Base-by-base conservation (phyloP, 1,140 invertebrate genomes). In the Dendroctonus valens region DNA sequence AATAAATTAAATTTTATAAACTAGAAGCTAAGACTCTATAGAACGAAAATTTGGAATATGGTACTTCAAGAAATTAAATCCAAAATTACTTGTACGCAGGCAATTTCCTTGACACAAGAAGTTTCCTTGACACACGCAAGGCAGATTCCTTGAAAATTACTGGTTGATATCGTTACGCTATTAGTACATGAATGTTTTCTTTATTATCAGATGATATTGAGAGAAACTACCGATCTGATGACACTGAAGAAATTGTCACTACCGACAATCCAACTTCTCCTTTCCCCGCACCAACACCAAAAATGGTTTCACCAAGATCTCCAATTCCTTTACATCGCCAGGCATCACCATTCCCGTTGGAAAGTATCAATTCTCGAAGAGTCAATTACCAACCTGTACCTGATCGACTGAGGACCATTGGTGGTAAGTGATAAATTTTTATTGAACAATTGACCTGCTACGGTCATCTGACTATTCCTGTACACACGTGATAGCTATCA, bases 291-390 rank as follows among this genome's bases (percentile, higher is more conserved):
- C 80, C 79, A 57, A 79, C 79, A 11, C 78, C 81, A 58, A 80
- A 78, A 11, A 72, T 81, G 59, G 77, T 79, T 26, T 79, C 75
- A 42, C 78, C 73, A 53, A 73, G 74, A 64, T 79, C 74, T 53
- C 79, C 77, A 55, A 69, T 79, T 44, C 84, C 85, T 67, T 77
- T 83, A 71, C 82, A 83, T 73, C 78, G 87, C 49, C 87, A 87
- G 76, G 83, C 86, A 6, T 87, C 86, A 15, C 87, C 87, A 8
- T 88, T 87, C 73, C 86, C 87, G 42, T 75, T 85, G 55, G 87
- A 88, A 75, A 86, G 83, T 73, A 87, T 84, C 57, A 87, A 87
- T 74, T 78, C 83, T 41, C 79, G 85, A 54, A 75, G 82, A 66
- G 79, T 82, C 69, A 81, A 81, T 73, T 83, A 84, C 75, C 76